phyloP scores from a whole-genome alignment of 2,888 invertebrate genomes.

The Sphaerolaimus hirsutus region DNA sequence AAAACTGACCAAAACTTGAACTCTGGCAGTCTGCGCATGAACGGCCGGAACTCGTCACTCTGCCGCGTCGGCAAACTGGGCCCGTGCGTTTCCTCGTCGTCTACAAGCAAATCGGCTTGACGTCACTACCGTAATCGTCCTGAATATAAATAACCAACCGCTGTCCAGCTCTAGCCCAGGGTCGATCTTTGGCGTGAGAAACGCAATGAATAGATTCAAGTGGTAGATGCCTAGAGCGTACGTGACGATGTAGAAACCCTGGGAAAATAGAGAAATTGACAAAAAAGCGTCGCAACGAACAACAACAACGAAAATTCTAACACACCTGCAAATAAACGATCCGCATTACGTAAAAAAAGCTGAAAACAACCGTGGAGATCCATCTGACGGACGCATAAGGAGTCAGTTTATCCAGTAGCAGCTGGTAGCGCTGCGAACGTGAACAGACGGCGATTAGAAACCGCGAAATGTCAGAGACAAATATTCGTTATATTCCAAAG shows the following conservation, averaged over 20 bases:
- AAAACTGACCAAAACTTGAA: conserved; percentile 81
- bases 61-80: conserved; percentile 78
- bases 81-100: conserved; percentile 33
- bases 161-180: conserved; percentile 70
- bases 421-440: conserved; percentile 24
- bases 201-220: conserved; percentile 94
- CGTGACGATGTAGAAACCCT: conserved; percentile 99
- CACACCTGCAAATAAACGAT: conserved; percentile 20
- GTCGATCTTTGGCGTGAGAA: conserved; percentile 96
- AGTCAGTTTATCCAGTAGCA: conserved; percentile 21
- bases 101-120: conserved; percentile 6
- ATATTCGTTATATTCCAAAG: too few species aligned
- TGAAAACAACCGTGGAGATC: conserved; percentile 15
- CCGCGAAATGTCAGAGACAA: too few species aligned
- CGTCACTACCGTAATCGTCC: background rate
- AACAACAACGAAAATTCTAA: background rate
- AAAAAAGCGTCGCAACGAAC: background rate
- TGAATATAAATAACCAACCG: conserved; percentile 37
- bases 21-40: conserved; percentile 80
- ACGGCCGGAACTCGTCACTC: conserved; percentile 92
- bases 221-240: conserved; percentile 97
- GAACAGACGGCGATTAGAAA: too few species aligned
- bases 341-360: conserved; percentile 14
- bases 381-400: conserved; percentile 20
- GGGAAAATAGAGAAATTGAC: conserved; percentile 5